Percentiles rank a stretch among this genome's conserved stretches.
phyloP scores from a whole-genome alignment of 2,113 vertebrate genomes.

The Xyliphius kryptos region DNA sequence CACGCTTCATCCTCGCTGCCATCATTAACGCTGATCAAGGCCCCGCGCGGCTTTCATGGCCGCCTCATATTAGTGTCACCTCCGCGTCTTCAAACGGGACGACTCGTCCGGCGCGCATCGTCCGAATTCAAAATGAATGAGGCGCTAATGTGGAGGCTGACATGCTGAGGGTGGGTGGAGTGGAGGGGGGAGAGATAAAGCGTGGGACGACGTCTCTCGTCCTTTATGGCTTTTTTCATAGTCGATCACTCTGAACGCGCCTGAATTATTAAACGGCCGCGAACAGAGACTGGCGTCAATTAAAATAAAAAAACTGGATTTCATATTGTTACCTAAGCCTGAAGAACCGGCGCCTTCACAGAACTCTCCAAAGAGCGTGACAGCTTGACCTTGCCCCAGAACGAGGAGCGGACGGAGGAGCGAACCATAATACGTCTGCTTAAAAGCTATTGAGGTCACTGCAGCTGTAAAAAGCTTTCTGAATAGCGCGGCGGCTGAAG shows the following conservation, averaged over 20 bases:
- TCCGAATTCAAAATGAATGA: conserved; percentile 31
- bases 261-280: conserved; percentile 35
- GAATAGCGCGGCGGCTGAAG: neutral
- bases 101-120: neutral
- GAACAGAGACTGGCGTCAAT: conserved; percentile 18
- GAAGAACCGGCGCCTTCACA: conserved; percentile 7
- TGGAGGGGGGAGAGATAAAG: no score
- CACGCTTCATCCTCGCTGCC: conserved; percentile 27
- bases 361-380: conserved; percentile 7
- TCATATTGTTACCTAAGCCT: conserved; percentile 35
- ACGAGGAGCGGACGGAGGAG: neutral
- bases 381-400: conserved; percentile 23
- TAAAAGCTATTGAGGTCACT: neutral
- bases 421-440: conserved; percentile 1
- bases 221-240: conserved; percentile 22
- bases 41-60: conserved; percentile 38
- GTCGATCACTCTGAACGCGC: conserved; percentile 8
- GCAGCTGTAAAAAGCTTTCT: neutral
- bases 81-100: conserved; percentile 31
- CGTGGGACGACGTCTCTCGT: conserved; percentile 20
- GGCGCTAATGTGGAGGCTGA: conserved; percentile 25
- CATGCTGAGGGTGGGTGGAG: neutral
- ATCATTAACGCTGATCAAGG: conserved; percentile 43
- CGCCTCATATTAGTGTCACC: conserved; percentile 41
- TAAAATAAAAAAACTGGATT: conserved; percentile 17